Conservation (phyloP, 2,888 invertebrate genomes). For the Frankliniella intonsa region DNA sequence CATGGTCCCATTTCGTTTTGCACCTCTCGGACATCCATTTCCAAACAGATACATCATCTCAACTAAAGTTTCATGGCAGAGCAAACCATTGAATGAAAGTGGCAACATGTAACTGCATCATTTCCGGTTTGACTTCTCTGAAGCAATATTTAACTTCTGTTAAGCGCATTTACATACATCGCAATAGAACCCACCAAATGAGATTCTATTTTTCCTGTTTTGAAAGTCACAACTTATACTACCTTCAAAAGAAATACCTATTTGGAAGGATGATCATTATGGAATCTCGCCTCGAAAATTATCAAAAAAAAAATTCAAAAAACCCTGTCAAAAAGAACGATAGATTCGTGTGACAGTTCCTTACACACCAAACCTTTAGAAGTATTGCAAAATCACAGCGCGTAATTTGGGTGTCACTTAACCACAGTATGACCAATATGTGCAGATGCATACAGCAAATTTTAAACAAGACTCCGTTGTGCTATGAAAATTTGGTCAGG, state of each 20-base stretch:
- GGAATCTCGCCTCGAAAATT: slow-evolving; percentile 18
- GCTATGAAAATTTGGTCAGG: slow-evolving; percentile 24
- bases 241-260: background rate
- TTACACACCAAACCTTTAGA: background rate
- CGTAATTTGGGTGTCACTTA: slow-evolving; percentile 1
- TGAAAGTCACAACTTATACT: background rate
- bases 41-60: background rate
- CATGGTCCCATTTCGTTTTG: background rate
- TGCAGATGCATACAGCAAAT: slow-evolving; percentile 13
- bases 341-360: background rate
- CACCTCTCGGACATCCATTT: background rate
- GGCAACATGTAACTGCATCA: background rate
- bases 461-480: slow-evolving; percentile 16
- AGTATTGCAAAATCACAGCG: slow-evolving; percentile 23
- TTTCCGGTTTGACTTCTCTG: background rate
- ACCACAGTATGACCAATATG: slow-evolving; percentile 16
- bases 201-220: background rate
- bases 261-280: background rate
- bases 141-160: background rate
- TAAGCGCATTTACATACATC: too few species aligned
- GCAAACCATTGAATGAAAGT: too few species aligned
- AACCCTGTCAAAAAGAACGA: slow-evolving; percentile 19
- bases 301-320: slow-evolving; percentile 11
- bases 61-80: background rate
- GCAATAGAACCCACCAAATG: background rate